A percentile compares a stretch with the other conserved stretches of the same genome.
Conservation (phyloP, 2,888 invertebrate species). For the Eupithecia subfuscata region DNA sequence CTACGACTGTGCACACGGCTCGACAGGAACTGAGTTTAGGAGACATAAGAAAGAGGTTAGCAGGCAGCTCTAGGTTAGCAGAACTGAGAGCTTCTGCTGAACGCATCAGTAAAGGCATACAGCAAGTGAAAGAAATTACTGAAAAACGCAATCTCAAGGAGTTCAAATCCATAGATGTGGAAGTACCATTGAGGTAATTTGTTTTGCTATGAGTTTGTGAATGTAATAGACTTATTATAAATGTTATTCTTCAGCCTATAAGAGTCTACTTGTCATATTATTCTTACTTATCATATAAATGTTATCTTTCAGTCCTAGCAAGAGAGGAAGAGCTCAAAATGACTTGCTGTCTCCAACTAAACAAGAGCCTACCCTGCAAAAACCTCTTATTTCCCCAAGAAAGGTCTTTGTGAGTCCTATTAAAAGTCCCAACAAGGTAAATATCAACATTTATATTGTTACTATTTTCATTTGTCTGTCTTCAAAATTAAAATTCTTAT, state of each 20-base stretch:
- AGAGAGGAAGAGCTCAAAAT: slow-evolving; percentile 62
- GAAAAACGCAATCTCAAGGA: slow-evolving; percentile 84
- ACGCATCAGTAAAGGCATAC: slow-evolving; percentile 86
- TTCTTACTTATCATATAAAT: not conserved
- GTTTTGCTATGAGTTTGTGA: slow-evolving; percentile 1
- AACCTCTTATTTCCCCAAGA: slow-evolving; percentile 84
- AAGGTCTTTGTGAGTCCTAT: slow-evolving; percentile 86
- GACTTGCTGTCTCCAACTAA: slow-evolving; percentile 85
- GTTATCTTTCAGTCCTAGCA: slow-evolving; percentile 85
- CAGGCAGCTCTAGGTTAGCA: slow-evolving; percentile 87
- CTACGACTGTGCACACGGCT: slow-evolving; percentile 75
- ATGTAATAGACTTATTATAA: not conserved
- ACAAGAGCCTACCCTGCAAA: slow-evolving; percentile 67
- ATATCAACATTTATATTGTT: not conserved
- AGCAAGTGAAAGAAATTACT: slow-evolving; percentile 82
- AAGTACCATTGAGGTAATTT: slow-evolving; percentile 88
- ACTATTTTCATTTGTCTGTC: not conserved
- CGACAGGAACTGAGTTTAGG: slow-evolving; percentile 87
- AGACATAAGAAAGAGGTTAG: slow-evolving; percentile 87
- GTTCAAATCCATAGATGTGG: slow-evolving; percentile 90
- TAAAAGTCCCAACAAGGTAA: slow-evolving; percentile 86
- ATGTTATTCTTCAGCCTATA: not conserved
- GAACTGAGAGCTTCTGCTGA: slow-evolving; percentile 88
- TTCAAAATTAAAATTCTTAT: not conserved
- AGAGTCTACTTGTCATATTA: not conserved